Conservation (phyloP, 2,797 vertebrate species). For the Aselliscus stoliczkanus region DNA sequence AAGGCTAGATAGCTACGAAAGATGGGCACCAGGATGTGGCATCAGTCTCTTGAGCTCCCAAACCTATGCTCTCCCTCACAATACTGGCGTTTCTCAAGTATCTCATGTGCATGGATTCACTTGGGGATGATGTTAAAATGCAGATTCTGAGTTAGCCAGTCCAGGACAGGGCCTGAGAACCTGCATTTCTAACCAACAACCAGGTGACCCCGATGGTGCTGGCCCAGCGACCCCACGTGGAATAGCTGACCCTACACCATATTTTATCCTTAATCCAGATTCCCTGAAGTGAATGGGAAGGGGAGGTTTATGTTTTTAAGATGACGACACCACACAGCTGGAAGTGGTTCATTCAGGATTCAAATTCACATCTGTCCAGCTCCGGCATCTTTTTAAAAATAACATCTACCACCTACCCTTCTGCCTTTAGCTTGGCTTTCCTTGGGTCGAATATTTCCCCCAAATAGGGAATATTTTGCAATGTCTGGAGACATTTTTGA, state of each 20-base stretch:
- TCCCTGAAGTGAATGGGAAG: too few relatives aligned
- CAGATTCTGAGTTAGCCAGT: neutral
- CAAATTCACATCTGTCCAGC: neutral
- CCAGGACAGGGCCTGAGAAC: neutral
- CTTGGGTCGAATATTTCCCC: too few relatives aligned
- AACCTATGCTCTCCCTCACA: rapidly evolving
- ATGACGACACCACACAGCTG: neutral
- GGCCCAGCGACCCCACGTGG: too few relatives aligned
- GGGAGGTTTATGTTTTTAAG: neutral
- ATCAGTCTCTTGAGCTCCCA: neutral
- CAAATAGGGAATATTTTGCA: neutral
- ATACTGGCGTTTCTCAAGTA: neutral
- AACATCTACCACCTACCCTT: neutral
- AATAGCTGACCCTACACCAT: rapidly evolving
- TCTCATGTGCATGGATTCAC: rapidly evolving
- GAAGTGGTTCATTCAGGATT: neutral
- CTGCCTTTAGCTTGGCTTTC: neutral
- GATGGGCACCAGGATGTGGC: too few relatives aligned
- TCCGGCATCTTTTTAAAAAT: neutral
- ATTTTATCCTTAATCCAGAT: neutral
- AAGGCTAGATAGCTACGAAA: neutral
- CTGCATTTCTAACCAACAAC: neutral
- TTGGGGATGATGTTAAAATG: neutral
- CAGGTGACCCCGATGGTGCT: rapidly evolving
- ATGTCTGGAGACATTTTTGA: neutral